These are phyloP conservation scores for Stratiomys singularior DNA, from an alignment of 2,888 invertebrate genomes.

Conservation along the genomic window DNA sequence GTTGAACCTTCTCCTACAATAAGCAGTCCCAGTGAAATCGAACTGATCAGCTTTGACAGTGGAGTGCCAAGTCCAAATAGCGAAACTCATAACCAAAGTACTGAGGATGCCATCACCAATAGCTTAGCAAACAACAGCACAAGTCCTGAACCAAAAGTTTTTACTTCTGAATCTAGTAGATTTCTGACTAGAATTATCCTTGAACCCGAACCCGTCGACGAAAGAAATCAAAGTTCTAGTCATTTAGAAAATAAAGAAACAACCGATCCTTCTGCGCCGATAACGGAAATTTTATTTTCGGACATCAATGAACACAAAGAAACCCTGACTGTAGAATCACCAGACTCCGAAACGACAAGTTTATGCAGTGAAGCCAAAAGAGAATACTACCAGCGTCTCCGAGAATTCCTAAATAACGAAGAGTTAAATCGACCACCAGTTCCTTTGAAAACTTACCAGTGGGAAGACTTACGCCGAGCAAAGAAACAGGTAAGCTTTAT, in stretches of 20 bases:
- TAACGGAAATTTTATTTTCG: no score
- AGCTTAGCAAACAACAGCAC: not conserved
- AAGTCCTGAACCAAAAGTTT: not conserved
- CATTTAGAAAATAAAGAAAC: no score
- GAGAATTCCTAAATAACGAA: slow-evolving; percentile 61
- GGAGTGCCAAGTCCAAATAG: slow-evolving; percentile 6
- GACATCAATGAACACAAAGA: no score
- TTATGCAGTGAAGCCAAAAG: slow-evolving; percentile 61
- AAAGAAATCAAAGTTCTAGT: no score
- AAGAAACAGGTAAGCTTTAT: slow-evolving; percentile 67
- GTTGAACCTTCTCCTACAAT: not conserved
- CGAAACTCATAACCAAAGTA: not conserved
- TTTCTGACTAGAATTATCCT: not conserved
- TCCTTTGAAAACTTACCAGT: slow-evolving; percentile 81
- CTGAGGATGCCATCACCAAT: not conserved
- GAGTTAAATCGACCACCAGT: slow-evolving; percentile 69
- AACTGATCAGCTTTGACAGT: no score
- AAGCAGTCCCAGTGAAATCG: not conserved
- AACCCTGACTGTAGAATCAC: not conserved
- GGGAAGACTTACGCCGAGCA: slow-evolving; percentile 80
- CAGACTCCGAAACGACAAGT: slow-evolving; percentile 50
- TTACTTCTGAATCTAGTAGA: not conserved
- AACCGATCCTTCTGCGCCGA: no score
- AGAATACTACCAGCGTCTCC: slow-evolving; percentile 63
- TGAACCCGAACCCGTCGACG: no score